A percentile compares a stretch with the other conserved stretches of the same genome.
phyloP scores from a whole-genome alignment of 2,113 vertebrate species.

The Tursiops truncatus region DNA sequence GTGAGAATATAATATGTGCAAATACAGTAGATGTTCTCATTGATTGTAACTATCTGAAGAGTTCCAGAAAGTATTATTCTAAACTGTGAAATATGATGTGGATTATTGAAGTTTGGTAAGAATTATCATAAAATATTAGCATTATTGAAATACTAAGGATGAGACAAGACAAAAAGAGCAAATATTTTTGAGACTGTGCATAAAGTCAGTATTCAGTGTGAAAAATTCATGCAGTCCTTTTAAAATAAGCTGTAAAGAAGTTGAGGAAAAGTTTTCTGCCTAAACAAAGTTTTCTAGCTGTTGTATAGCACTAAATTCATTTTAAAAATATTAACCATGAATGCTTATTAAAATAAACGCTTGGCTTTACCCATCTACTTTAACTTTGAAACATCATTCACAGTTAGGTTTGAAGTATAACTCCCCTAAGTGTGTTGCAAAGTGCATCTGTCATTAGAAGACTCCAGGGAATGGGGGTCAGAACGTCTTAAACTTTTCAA shows the following conservation, averaged over 20 bases:
- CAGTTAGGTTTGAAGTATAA: not conserved
- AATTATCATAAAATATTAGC: not conserved
- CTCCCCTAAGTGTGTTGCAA: not conserved
- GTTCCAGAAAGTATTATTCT: not conserved
- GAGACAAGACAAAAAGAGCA: not conserved
- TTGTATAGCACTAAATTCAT: not conserved
- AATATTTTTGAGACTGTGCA: not conserved
- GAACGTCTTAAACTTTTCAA: not conserved
- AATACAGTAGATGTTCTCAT: not conserved
- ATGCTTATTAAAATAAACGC: not conserved
- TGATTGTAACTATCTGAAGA: not conserved
- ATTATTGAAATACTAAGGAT: not conserved
- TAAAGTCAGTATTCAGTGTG: not conserved
- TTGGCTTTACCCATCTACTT: not conserved
- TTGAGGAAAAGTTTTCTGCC: not conserved
- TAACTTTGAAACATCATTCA: not conserved
- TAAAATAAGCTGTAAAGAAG: not conserved
- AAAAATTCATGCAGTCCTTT: not conserved
- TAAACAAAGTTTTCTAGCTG: not conserved
- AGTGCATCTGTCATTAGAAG: not conserved
- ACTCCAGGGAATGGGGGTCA: constrained; percentile 28
- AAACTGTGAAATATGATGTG: not conserved
- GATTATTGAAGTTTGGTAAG: not conserved
- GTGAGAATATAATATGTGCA: not conserved
- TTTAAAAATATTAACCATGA: not conserved